Base-by-base conservation (phyloP, 2,113 vertebrate species). In the Boulengeromyrus knoepffleri region DNA sequence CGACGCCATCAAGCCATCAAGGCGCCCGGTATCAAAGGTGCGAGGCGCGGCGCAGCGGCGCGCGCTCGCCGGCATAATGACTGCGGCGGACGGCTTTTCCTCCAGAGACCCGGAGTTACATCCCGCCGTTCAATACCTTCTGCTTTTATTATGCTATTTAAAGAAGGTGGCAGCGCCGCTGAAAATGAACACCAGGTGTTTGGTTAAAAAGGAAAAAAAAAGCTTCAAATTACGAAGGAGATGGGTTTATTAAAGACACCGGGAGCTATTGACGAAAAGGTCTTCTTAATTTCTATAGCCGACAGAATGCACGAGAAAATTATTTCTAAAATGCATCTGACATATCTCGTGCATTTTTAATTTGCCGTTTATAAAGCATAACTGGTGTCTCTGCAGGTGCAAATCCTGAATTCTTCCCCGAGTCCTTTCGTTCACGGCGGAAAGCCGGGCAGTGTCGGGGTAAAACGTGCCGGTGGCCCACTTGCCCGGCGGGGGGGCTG, bases 161-260 rank as follows among this genome's bases (percentile, higher is more conserved):
- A 80, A 80, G 74, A 80, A 42, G 36, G 74, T 80, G 74, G 74
- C 74, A 19, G 74, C 74, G 3, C 36, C 13, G 31, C 36, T 80
- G 74, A 80, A 42, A 80, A 80, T 42, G 36, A 80, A 80, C 74
- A 42, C 74, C 74, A 80, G 74, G 74, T 80, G 74, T 80, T 80
- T 80, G 74, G 74, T 42, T 80, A 80, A 80, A 80, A 80, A 80
- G 74, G 66, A 8, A 42, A 80, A 77, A 77, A 80, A 80, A 80
- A 42, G 74, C 74, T 31, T 80, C 74, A 39, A 42, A 80, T 80
- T 80, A 80, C 36, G 74, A 80, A 80, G 62, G n/a, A 80, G 74
- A 80, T 80, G 74, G 36, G 74, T 42, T 39, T 80, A 39, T 80
- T 80, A 39, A 80, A 80, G 15, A 42, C 74, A 42, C 31, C 13